Conservation (phyloP, 2,888 invertebrate genomes). For the Steromphala cineraria region DNA sequence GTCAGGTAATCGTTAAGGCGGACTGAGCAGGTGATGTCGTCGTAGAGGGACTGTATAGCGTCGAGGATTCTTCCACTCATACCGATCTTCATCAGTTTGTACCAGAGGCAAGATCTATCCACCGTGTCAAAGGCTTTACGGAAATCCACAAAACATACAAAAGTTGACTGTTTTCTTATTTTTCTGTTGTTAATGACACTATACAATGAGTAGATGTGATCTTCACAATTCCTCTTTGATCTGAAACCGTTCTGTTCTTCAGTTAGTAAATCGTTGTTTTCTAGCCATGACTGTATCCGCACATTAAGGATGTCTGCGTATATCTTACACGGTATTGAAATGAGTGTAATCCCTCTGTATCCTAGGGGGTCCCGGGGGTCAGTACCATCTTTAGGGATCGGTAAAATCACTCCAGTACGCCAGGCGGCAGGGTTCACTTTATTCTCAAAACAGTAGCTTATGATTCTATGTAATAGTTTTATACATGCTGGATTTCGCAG, state of each 20-base stretch:
- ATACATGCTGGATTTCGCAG: slow-evolving; percentile 10
- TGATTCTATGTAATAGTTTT: background rate
- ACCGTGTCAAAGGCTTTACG: no score
- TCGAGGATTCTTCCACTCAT: no score
- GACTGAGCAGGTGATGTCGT: no score
- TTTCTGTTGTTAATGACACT: no score
- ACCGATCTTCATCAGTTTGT: no score
- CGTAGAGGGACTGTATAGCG: no score
- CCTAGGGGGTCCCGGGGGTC: background rate
- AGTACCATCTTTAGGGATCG: slow-evolving; percentile 1
- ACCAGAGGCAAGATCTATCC: no score
- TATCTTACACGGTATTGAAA: background rate
- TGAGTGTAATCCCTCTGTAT: background rate
- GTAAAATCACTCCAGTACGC: slow-evolving; percentile 14
- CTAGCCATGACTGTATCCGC: background rate
- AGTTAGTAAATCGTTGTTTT: background rate
- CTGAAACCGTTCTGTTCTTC: background rate
- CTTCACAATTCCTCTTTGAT: background rate
- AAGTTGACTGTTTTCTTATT: no score
- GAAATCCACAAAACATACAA: no score
- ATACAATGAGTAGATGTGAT: background rate
- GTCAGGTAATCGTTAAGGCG: no score
- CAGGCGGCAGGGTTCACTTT: slow-evolving; percentile 7
- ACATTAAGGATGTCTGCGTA: background rate
- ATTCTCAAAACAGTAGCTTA: slow-evolving; percentile 13